Evolutionary conservation across 2,113 vertebrate species (phyloP).

Genomic region (Lepisosteus osseus): DNA sequence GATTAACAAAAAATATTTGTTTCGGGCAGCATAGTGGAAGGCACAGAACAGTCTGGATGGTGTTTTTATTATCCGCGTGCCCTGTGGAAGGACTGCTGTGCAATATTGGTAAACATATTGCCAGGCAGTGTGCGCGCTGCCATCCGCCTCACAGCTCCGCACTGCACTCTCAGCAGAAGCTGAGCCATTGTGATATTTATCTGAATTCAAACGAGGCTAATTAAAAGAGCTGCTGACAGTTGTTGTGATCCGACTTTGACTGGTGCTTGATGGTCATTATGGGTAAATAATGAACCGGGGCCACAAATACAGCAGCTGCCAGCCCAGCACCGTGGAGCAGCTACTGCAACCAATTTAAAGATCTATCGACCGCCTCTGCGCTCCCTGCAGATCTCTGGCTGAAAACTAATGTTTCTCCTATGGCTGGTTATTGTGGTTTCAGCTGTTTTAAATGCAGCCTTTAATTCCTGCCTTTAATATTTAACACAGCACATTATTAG

Average conservation of each 20-base stretch:
- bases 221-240: slow-evolving; percentile 86
- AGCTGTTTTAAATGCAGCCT: slow-evolving; percentile 68
- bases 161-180: slow-evolving; percentile 75
- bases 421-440: slow-evolving; percentile 72
- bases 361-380: slow-evolving; percentile 76
- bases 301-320: slow-evolving; percentile 85
- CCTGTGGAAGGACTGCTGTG: too few species aligned
- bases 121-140: neutral
- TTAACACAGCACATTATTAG: slow-evolving; percentile 75
- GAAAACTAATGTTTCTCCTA: slow-evolving; percentile 74
- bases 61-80: neutral
- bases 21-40: too few species aligned
- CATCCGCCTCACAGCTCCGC: slow-evolving; percentile 48
- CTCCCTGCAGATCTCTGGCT: slow-evolving; percentile 74
- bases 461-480: slow-evolving; percentile 75
- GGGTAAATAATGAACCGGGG: slow-evolving; percentile 85
- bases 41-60: neutral
- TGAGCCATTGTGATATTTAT: slow-evolving; percentile 80
- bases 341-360: slow-evolving; percentile 82
- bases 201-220: slow-evolving; percentile 86
- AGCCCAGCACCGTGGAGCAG: slow-evolving; percentile 73
- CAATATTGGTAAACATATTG: neutral
- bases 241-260: slow-evolving; percentile 85
- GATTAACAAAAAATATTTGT: too few species aligned
- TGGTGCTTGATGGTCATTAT: slow-evolving; percentile 87